Base-by-base conservation (phyloP, 1,140 invertebrate species). In the Arion vulgaris region DNA sequence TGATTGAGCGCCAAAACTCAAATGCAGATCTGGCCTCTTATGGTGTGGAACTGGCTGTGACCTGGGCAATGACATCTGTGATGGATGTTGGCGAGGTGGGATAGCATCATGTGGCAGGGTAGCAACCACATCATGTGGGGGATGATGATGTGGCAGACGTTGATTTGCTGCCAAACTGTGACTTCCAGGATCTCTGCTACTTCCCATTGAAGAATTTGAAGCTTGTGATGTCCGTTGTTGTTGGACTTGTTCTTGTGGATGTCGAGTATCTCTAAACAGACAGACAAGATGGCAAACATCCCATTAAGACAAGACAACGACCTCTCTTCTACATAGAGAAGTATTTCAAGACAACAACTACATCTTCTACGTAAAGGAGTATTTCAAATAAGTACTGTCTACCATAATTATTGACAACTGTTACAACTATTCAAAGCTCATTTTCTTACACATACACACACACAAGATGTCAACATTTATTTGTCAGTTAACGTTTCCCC, bases 21-120 rank as follows among this genome's bases (percentile, higher is more conserved):
- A 39, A 41, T 45, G 36, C 1, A 41, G 71, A 41, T 41, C 39
- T 39, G 36, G 71, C 38, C 39, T 39, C 71, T 41, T 7, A 19
- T 72, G 19, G 28, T 28, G 62, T 34, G 62, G 36, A 28, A n/a
- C 71, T n/a, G 15, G 36, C 36, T 72, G 71, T 19, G 36, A 39
- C n/a, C 71, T 72, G 1, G 36, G 71, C 71, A 72, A 41, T 72
- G 71, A 72, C 26, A 36, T 23, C 2, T 72, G 71, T 39, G 71
- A 11, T 23, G 71, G 71, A 4, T 72, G 71, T 38, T 39, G 36
- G 41, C 38, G 36, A 4, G 68, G n/a, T n/a, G 68, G 68, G 5
- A 5, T 15, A 66, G 62, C n/a, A 32, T 1, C 28, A 66, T 17
- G n/a, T 32, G 28, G 62, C n/a, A n/a, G n/a, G n/a, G n/a, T n/a